phyloP scores from a whole-genome alignment of 2,888 invertebrate genomes.

The Rugalucina vietnamica region DNA sequence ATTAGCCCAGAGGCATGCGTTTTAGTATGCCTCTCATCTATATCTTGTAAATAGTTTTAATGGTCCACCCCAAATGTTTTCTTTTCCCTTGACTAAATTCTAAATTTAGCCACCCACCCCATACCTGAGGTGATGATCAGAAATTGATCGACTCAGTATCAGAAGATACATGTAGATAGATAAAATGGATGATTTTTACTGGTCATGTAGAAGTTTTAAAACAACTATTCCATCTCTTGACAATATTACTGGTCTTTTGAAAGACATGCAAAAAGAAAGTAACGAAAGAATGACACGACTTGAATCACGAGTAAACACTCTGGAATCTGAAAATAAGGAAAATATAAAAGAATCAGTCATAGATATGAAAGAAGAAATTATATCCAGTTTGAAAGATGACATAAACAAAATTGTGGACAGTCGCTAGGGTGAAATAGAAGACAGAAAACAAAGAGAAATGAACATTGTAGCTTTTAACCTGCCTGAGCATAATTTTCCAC shows the following conservation, averaged over 20 bases:
- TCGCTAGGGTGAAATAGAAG: not conserved
- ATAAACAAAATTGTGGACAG: not conserved
- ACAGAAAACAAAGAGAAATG: not conserved
- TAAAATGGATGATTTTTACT: not conserved
- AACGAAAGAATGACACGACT: not conserved
- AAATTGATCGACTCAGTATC: too few species aligned
- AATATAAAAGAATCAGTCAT: not conserved
- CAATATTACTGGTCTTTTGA: not conserved
- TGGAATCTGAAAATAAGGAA: not conserved
- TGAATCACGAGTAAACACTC: not conserved
- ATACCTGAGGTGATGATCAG: too few species aligned
- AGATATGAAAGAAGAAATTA: not conserved
- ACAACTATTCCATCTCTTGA: not conserved
- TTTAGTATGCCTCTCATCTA: too few species aligned
- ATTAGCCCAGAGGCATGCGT: too few species aligned
- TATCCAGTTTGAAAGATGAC: not conserved
- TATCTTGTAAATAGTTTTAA: too few species aligned
- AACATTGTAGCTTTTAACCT: not conserved
- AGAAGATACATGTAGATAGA: too few species aligned
- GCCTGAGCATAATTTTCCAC: not conserved
- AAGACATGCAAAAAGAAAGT: not conserved
- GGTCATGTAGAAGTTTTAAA: not conserved
- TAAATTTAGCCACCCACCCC: too few species aligned
- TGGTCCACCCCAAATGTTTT: too few species aligned
- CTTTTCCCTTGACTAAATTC: too few species aligned